Evolutionary conservation across 2,113 vertebrate species (phyloP).

Genomic region (Microcebus tavaratra): DNA sequence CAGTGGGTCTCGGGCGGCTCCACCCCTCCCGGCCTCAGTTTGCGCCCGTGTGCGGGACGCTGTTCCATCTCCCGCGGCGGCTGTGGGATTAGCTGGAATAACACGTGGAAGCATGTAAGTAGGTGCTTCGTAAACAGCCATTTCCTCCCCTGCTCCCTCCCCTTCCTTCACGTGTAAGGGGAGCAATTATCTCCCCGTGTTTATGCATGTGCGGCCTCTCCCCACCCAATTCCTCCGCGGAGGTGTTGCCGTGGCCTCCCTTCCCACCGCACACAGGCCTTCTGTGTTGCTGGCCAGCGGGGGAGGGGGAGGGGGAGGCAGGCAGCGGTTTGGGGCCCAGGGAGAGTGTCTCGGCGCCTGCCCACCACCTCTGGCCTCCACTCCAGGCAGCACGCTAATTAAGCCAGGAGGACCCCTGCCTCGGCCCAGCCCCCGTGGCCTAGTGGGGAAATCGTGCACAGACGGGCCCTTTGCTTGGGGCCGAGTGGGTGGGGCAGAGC

Average conservation of each 20-base stretch:
- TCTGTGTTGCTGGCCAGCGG: conserved; percentile 62
- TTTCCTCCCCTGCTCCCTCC: conserved; percentile 54
- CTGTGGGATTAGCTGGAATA: conserved; percentile 38
- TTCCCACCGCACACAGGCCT: conserved; percentile 58
- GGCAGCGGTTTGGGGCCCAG: conserved; percentile 59
- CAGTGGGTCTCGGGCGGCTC: not conserved
- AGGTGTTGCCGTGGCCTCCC: conserved; percentile 67
- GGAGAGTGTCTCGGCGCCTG: conserved; percentile 67
- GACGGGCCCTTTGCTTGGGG: conserved; percentile 48
- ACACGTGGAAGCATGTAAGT: conserved; percentile 31
- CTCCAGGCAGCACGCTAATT: conserved; percentile 58
- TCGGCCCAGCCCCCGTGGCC: conserved; percentile 56
- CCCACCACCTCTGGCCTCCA: conserved; percentile 58
- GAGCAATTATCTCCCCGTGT: conserved; percentile 61
- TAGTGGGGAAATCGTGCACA: conserved; percentile 53
- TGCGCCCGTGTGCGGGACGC: not conserved
- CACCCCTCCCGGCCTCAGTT: conserved; percentile 18
- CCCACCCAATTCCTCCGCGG: conserved; percentile 54
- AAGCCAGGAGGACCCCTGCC: conserved; percentile 26
- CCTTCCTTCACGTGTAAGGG: conserved; percentile 40
- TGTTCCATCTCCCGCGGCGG: not conserved
- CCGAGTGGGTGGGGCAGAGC: not conserved
- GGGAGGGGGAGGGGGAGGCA: not conserved
- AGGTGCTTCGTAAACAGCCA: conserved; percentile 63
- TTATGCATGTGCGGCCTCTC: conserved; percentile 54